Conservation (phyloP, 2,113 vertebrate genomes). For the Pristiophorus japonicus region DNA sequence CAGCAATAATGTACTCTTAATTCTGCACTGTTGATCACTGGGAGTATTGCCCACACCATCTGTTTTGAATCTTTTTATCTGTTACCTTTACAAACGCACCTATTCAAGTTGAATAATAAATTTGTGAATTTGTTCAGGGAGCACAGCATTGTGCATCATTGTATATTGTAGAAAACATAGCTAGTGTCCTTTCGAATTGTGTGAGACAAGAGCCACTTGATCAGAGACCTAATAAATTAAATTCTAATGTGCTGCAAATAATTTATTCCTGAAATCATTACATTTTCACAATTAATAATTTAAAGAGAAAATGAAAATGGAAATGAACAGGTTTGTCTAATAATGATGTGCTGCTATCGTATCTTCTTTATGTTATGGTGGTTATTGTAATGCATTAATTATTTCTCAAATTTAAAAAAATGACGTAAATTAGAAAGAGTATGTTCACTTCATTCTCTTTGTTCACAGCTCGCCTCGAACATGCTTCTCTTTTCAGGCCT, state of each 20-base stretch:
- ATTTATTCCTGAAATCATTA: not conserved
- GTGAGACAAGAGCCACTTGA: not conserved
- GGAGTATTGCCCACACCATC: not conserved
- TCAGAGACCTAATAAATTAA: not conserved
- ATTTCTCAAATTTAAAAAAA: not conserved
- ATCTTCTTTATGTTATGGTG: not conserved
- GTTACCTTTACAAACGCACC: not conserved
- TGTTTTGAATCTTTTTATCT: not conserved
- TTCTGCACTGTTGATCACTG: not conserved
- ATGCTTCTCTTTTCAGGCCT: not conserved
- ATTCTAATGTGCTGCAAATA: not conserved
- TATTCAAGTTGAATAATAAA: not conserved
- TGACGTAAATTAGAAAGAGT: not conserved
- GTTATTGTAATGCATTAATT: not conserved
- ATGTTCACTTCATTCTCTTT: not conserved
- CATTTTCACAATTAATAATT: not conserved
- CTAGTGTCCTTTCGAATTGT: not conserved
- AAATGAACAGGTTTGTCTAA: not conserved
- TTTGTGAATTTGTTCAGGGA: not conserved
- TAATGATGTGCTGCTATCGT: not conserved
- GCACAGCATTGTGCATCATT: not conserved
- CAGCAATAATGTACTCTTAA: not conserved
- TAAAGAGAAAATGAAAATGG: not conserved
- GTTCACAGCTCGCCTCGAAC: not conserved
- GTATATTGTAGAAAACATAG: not conserved